Evolutionary conservation across 2,113 vertebrate species (phyloP).

Genomic region (Melanocharis versteri): DNA sequence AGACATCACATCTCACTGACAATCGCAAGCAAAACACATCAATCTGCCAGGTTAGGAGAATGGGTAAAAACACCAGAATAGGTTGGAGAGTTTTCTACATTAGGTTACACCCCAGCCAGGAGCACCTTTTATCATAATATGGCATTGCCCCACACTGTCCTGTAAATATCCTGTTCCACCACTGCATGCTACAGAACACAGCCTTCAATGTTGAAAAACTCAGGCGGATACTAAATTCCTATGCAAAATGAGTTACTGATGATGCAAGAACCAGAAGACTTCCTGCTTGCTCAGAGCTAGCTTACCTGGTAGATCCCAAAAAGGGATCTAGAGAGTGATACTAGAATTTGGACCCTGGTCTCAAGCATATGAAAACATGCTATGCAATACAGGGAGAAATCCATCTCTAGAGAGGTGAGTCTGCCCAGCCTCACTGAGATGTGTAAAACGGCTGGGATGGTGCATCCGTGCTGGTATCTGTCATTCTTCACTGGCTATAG

Average conservation of each 20-base stretch:
- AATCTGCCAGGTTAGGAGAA: background rate
- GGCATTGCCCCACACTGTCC: background rate
- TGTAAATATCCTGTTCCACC: background rate
- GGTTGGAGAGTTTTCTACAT: background rate
- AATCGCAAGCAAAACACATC: background rate
- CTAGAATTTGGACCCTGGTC: background rate
- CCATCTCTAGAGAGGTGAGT: background rate
- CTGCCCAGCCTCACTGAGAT: background rate
- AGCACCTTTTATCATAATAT: background rate
- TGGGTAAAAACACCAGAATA: background rate
- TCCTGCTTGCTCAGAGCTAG: background rate
- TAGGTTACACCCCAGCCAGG: fast-evolving
- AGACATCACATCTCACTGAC: background rate
- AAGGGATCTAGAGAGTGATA: background rate
- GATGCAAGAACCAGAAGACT: background rate
- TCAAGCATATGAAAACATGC: background rate
- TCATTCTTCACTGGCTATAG: background rate
- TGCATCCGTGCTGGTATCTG: background rate
- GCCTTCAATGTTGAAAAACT: background rate
- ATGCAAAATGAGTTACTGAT: background rate
- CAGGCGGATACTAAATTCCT: background rate
- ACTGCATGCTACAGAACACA: background rate
- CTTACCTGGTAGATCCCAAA: background rate
- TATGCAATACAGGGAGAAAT: background rate
- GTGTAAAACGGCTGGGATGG: background rate